Conservation (phyloP, 2,113 vertebrate genomes). For the Carlito syrichta region DNA sequence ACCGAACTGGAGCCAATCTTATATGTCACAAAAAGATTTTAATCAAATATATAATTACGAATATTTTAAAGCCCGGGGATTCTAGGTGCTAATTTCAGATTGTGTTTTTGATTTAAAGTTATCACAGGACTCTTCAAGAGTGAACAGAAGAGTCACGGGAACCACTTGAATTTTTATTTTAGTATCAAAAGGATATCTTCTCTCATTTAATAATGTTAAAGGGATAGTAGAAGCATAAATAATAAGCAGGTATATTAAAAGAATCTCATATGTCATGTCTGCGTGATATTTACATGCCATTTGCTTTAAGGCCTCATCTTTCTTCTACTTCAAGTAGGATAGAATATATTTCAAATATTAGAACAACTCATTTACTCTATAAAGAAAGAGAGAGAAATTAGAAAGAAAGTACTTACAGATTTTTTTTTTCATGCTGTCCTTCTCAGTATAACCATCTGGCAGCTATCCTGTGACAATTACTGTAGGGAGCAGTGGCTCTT, state of each 20-base stretch:
- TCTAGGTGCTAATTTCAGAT: too few relatives aligned
- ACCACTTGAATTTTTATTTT: background rate
- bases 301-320: background rate
- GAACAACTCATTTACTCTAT: background rate
- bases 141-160: background rate
- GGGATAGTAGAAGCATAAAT: background rate
- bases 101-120: too few relatives aligned
- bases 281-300: background rate
- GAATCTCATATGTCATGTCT: background rate
- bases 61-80: background rate
- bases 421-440: background rate
- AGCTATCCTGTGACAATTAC: conserved; percentile 58
- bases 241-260: background rate
- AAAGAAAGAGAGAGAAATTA: background rate
- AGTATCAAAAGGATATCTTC: background rate
- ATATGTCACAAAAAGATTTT: background rate
- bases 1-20: background rate
- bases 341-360: background rate
- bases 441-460: conserved; percentile 62
- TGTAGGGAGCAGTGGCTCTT: conserved; percentile 55
- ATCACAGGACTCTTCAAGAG: background rate
- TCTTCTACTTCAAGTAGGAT: background rate
- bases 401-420: background rate
- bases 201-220: background rate
- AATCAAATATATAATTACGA: background rate